Conservation (phyloP, 2,797 vertebrate genomes). For the Sebastes paucispinis region DNA sequence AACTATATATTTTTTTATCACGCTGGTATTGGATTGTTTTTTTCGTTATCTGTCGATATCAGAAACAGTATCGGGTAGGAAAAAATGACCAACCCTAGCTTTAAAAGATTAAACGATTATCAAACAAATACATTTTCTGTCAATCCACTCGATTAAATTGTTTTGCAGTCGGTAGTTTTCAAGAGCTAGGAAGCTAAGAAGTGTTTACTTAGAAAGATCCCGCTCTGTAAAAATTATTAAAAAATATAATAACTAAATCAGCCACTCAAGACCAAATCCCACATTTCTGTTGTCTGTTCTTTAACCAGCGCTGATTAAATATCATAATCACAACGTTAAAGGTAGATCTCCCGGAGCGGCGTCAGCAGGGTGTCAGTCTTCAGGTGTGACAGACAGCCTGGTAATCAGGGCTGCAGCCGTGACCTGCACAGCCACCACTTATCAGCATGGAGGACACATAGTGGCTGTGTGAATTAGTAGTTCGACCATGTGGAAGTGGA, state of each 20-base stretch:
- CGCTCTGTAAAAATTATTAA: neutral
- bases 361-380: conserved; percentile 18
- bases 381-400: conserved; percentile 57
- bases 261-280: neutral
- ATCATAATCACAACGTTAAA: conserved; percentile 12
- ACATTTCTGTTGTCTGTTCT: neutral
- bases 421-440: conserved; percentile 47
- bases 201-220: neutral
- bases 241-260: neutral
- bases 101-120: neutral
- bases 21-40: too few relatives aligned
- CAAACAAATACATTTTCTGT: neutral
- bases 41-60: too few relatives aligned
- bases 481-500: conserved; percentile 69
- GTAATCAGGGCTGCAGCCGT: conserved; percentile 42
- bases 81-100: too few relatives aligned
- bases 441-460: conserved; percentile 60
- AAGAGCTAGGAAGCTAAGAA: too few relatives aligned
- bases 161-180: neutral
- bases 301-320: conserved; percentile 11
- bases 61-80: too few relatives aligned
- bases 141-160: neutral
- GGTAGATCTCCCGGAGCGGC: neutral
- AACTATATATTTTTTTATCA: too few relatives aligned
- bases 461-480: conserved; percentile 67